Conservation (phyloP, 2,888 invertebrate genomes). For the Amphimallon solstitiale region DNA sequence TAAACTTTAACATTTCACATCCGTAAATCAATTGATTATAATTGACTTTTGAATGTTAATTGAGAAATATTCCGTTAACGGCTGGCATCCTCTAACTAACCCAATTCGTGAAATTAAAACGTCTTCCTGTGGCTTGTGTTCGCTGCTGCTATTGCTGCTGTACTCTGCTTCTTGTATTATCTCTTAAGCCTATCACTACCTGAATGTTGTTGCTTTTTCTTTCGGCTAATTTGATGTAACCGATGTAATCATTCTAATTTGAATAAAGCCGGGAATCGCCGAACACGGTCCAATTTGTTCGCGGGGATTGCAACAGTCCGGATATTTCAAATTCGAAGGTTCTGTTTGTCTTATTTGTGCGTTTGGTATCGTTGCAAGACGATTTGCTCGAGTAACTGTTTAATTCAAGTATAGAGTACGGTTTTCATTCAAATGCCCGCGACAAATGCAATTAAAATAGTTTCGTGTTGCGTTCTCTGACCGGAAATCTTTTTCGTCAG, state of each 20-base stretch:
- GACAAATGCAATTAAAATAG: slow-evolving; percentile 15
- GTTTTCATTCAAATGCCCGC: background rate
- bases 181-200: no score
- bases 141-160: no score
- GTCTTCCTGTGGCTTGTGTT: slow-evolving; percentile 12
- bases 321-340: no score
- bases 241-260: background rate
- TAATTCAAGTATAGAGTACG: background rate
- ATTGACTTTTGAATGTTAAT: slow-evolving; percentile 12
- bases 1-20: slow-evolving; percentile 30
- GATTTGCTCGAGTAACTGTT: slow-evolving; percentile 24
- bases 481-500: slow-evolving; percentile 16
- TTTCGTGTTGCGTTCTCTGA: background rate
- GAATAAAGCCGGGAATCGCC: background rate
- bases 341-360: no score
- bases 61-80: slow-evolving; percentile 13
- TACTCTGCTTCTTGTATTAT: no score
- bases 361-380: slow-evolving; percentile 6
- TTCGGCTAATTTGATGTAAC: background rate
- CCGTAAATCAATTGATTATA: slow-evolving; percentile 13
- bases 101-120: slow-evolving; percentile 28
- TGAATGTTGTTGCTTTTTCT: no score
- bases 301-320: slow-evolving; percentile 6
- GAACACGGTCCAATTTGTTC: background rate
- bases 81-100: slow-evolving; percentile 28